phyloP scores from a whole-genome alignment of 2,888 invertebrate species.

The Enchytraeus crypticus region DNA sequence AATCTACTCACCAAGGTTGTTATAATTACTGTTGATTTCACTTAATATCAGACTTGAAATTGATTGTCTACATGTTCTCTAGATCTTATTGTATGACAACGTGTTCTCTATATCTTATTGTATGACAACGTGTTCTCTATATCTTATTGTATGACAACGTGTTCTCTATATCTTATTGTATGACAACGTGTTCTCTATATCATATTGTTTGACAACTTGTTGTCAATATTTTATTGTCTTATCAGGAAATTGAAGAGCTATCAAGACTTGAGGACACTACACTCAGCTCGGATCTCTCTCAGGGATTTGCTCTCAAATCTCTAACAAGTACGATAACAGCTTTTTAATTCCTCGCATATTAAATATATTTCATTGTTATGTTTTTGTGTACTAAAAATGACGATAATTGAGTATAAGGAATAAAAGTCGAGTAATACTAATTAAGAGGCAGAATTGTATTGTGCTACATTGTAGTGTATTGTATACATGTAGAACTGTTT shows the following conservation, averaged over 20 bases:
- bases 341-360: too few relatives aligned
- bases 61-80: too few relatives aligned
- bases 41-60: too few relatives aligned
- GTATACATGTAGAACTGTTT: neutral
- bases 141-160: too few relatives aligned
- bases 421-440: neutral
- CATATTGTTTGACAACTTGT: too few relatives aligned
- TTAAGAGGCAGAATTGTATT: neutral
- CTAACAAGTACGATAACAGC: conserved; percentile 59
- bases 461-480: neutral
- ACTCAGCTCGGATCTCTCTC: conserved; percentile 82
- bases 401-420: neutral
- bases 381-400: neutral
- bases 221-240: too few relatives aligned
- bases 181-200: too few relatives aligned
- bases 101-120: too few relatives aligned
- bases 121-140: too few relatives aligned
- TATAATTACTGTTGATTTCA: too few relatives aligned
- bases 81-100: too few relatives aligned
- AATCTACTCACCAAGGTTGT: conserved; percentile 71
- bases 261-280: conserved; percentile 84
- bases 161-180: too few relatives aligned
- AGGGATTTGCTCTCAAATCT: conserved; percentile 84
- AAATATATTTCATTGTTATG: neutral
- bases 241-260: conserved; percentile 53